Conservation (phyloP, 2,113 vertebrate species). For the Perca schrenkii region DNA sequence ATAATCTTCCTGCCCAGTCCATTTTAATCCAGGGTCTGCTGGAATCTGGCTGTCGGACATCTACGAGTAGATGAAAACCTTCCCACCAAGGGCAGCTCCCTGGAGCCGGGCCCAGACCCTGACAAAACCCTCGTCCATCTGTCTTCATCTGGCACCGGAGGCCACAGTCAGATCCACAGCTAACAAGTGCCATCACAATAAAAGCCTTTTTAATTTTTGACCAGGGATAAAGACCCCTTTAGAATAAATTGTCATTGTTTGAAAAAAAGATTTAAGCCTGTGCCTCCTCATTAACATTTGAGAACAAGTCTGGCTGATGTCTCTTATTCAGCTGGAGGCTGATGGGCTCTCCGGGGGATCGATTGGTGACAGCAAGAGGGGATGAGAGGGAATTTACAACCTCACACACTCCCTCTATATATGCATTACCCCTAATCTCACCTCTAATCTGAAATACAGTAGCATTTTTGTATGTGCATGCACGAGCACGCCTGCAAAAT, state of each 20-base stretch:
- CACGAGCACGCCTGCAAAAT: not conserved
- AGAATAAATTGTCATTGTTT: not conserved
- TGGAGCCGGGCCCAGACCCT: conserved; percentile 65
- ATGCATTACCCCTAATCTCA: not conserved
- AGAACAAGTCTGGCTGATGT: not conserved
- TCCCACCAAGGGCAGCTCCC: conserved; percentile 54
- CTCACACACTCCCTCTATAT: not conserved
- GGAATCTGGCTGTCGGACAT: conserved; percentile 67
- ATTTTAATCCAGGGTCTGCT: conserved; percentile 71
- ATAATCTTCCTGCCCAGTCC: conserved; percentile 58
- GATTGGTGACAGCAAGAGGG: not conserved
- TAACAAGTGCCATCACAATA: conserved; percentile 14
- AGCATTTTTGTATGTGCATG: not conserved
- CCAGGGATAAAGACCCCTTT: conserved; percentile 9
- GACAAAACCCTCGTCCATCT: conserved; percentile 70
- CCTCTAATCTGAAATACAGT: not conserved
- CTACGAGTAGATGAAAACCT: conserved; percentile 68
- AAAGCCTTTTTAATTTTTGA: conserved; percentile 48
- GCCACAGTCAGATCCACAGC: conserved; percentile 2
- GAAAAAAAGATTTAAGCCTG: not conserved
- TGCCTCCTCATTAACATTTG: not conserved
- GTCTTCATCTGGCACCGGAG: conserved; percentile 56
- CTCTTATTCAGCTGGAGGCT: not conserved
- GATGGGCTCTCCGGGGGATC: not conserved
- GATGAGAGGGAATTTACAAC: not conserved